A percentile compares a stretch with the other conserved stretches of the same genome.
Evolutionary conservation across 2,888 invertebrate species (phyloP).

Genomic region (Apoderus coryli): DNA sequence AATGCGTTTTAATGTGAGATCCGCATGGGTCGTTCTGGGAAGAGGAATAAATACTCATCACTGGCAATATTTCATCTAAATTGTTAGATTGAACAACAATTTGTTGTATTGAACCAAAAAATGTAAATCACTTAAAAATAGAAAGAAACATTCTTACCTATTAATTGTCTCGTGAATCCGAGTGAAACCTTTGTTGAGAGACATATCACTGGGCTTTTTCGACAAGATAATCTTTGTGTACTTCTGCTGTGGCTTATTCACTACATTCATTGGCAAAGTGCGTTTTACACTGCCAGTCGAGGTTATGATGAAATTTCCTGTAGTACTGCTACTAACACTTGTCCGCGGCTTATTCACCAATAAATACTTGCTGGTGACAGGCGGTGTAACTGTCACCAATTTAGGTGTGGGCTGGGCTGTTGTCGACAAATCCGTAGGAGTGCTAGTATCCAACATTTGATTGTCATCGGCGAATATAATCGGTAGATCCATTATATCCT

Average conservation of each 20-base stretch:
- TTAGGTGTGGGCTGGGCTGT: conserved; percentile 9
- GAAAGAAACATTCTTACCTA: too few species aligned
- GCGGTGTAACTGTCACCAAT: conserved; percentile 9
- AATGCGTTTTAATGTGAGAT: too few species aligned
- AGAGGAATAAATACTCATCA: too few species aligned
- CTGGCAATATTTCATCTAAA: too few species aligned
- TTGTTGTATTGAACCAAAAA: too few species aligned
- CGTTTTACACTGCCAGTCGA: conserved; percentile 17
- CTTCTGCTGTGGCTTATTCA: conserved; percentile 24
- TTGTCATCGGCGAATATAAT: conserved; percentile 50
- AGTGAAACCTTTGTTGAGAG: too few species aligned
- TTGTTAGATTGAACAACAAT: too few species aligned
- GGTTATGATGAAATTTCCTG: conserved; percentile 19
- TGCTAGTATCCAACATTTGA: conserved; percentile 24
- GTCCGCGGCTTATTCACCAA: conserved; percentile 19
- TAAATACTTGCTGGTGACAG: conserved; percentile 19
- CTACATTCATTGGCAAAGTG: conserved; percentile 12
- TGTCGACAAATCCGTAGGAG: conserved; percentile 14
- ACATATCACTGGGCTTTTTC: conserved; percentile 25
- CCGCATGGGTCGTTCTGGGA: too few species aligned
- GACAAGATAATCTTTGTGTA: conserved; percentile 39
- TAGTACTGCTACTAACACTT: conserved; percentile 9
- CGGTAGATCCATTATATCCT: conserved; percentile 48
- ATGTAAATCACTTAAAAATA: too few species aligned
- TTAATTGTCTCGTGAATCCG: too few species aligned